Conservation (phyloP, 2,888 invertebrate species). For the Andrena bicolor region DNA sequence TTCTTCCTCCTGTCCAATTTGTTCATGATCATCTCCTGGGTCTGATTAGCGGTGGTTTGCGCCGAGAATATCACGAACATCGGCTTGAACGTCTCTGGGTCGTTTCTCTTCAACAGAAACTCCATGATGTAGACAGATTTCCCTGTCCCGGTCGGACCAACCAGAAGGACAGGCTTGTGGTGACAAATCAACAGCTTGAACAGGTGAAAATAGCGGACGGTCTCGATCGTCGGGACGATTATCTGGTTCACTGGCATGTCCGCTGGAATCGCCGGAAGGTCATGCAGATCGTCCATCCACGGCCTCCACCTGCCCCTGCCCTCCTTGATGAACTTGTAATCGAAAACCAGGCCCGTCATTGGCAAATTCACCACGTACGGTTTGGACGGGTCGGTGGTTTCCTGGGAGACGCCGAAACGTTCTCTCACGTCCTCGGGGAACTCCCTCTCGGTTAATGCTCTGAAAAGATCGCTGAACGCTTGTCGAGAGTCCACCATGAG, state of each 20-base stretch:
- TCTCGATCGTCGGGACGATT: slow-evolving; percentile 96
- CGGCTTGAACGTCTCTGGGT: slow-evolving; percentile 92
- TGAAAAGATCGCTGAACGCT: slow-evolving; percentile 90
- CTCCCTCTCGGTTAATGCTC: slow-evolving; percentile 92
- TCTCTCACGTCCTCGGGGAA: slow-evolving; percentile 89
- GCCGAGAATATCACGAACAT: slow-evolving; percentile 97
- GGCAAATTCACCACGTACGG: slow-evolving; percentile 94
- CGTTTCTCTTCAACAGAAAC: slow-evolving; percentile 92
- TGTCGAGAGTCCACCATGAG: slow-evolving; percentile 90
- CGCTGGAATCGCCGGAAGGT: slow-evolving; percentile 91
- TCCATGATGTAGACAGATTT: slow-evolving; percentile 97
- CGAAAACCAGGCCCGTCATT: slow-evolving; percentile 92
- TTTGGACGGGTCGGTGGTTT: slow-evolving; percentile 85
- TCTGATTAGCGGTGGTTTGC: slow-evolving; percentile 96
- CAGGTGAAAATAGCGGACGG: slow-evolving; percentile 92
- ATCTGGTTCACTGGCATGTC: slow-evolving; percentile 98
- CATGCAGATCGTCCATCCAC: slow-evolving; percentile 93
- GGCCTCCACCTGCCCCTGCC: slow-evolving; percentile 96
- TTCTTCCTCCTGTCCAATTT: slow-evolving; percentile 96
- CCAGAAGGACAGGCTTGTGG: slow-evolving; percentile 93
- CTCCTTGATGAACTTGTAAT: slow-evolving; percentile 96
- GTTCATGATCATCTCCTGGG: slow-evolving; percentile 97
- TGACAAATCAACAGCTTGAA: slow-evolving; percentile 92
- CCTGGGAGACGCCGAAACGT: slow-evolving; percentile 85
- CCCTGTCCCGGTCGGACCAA: slow-evolving; percentile 97